Percentiles rank a stretch among this genome's conserved stretches.
Conservation (phyloP, 2,888 invertebrate species). For the Plebejus anna region DNA sequence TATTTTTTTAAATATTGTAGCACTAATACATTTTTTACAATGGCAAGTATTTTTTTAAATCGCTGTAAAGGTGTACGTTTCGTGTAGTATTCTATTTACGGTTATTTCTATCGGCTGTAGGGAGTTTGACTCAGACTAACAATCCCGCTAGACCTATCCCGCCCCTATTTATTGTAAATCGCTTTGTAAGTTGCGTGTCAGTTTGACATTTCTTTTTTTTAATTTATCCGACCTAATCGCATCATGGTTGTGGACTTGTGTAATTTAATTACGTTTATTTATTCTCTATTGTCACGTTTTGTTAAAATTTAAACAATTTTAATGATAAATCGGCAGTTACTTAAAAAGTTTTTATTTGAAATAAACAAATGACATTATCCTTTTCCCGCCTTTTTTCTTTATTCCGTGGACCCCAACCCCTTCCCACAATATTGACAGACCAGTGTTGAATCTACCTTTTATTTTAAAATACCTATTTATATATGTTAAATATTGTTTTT, state of each 20-base stretch:
- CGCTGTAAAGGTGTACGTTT: neutral
- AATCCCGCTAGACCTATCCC: constrained; percentile 58
- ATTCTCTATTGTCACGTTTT: constrained; percentile 62
- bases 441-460: constrained; percentile 74
- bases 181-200: constrained; percentile 73
- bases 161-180: constrained; percentile 66
- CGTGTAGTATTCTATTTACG: constrained; percentile 15
- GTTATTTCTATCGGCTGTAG: constrained; percentile 42
- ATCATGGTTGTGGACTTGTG: constrained; percentile 58
- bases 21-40: neutral
- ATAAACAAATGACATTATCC: constrained; percentile 72
- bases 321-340: constrained; percentile 70
- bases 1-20: no score
- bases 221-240: constrained; percentile 44
- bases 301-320: constrained; percentile 67
- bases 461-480: constrained; percentile 71
- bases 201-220: constrained; percentile 45
- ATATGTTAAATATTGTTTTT: constrained; percentile 61
- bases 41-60: neutral
- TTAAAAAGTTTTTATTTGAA: constrained; percentile 72
- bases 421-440: constrained; percentile 77
- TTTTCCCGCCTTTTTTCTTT: constrained; percentile 37
- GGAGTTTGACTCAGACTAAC: constrained; percentile 47
- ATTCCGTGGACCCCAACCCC: constrained; percentile 42
- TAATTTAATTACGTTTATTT: constrained; percentile 50